Conservation (phyloP, 2,797 vertebrate genomes). For the Melanitta fusca region DNA sequence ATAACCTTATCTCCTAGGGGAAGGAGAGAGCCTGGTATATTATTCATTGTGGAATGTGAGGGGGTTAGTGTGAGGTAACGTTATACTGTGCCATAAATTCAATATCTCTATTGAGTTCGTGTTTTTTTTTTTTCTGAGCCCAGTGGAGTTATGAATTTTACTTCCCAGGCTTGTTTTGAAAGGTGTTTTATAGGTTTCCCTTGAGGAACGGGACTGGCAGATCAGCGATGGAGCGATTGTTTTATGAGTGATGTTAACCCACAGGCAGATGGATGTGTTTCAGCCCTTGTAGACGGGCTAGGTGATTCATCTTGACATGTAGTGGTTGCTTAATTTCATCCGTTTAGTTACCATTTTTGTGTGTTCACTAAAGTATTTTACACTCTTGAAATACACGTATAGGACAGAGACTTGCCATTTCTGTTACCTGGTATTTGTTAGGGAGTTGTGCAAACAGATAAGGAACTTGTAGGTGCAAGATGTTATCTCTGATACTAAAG, state of each 20-base stretch:
- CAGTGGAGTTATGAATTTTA: conserved; percentile 42
- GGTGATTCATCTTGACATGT: not conserved
- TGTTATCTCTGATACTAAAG: not conserved
- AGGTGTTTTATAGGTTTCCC: conserved; percentile 36
- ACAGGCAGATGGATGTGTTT: not conserved
- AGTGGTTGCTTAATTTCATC: conserved; percentile 1
- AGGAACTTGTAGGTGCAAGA: not conserved
- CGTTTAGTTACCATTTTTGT: not conserved
- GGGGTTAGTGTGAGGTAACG: not conserved
- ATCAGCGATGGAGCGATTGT: not conserved
- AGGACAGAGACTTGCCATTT: not conserved
- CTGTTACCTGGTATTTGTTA: not conserved
- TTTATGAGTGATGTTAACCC: conserved; percentile 4
- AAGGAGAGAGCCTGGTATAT: not conserved
- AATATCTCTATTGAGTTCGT: not conserved
- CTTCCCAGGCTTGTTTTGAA: conserved; percentile 39
- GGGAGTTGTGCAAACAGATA: not conserved
- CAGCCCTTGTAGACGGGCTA: not conserved
- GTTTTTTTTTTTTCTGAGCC: not conserved
- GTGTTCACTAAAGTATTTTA: not conserved
- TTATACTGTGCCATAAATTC: conserved; percentile 8
- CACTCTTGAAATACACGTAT: not conserved
- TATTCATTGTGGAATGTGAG: not conserved
- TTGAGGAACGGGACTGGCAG: not conserved
- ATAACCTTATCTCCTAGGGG: conserved; percentile 18